Base-by-base conservation (phyloP, 2,797 vertebrate species). In the Poeciliopsis infans region DNA sequence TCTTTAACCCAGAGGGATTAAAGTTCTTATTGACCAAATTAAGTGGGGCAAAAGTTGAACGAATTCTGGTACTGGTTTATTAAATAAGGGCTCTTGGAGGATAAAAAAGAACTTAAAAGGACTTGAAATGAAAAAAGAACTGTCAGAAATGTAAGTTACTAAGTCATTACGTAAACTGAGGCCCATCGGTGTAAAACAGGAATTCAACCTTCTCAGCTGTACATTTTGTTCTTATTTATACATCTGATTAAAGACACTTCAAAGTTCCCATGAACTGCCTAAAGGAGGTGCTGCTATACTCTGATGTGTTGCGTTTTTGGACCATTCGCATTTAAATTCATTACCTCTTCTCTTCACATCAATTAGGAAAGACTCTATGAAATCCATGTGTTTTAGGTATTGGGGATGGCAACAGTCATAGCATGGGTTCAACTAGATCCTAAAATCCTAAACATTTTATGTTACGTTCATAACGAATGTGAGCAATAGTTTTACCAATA, bases 271-370 rank as follows among this genome's bases (percentile, higher is more conserved):
- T 28, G 13, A 11, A 31, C 74, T 39, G 36, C 85, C 85, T 79
- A 72, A 23, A 20, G 88, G 88, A 84, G 89, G 86, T 85, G 82
- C 89, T 91, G 76, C 71, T 84, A 78, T 74, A 25, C 81, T 85
- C 86, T 79, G 59, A 79, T 45, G 75, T 81, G 12, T 23, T 79
- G 36, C n/a, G 1, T 31, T 31, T 47, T 83, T 82, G 71, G 83
- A 61, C 43, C 12, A 79, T 83, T 82, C 72, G 51, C 45, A 51
- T 74, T 53, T 74, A 71, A 49, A 33, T 39, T 23, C 55, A 75
- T 45, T 46, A n/a, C 57, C 64, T 3, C 3, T 23, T 41, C 28
- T 43, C 41, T 72, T 76, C 61, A 39, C 36, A 39, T 33, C 12
- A 76, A 23, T 13, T 69, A 41, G 23, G 55, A 70, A 69, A 70